phyloP scores from a whole-genome alignment of 2,113 vertebrate genomes.

The Isichthys henryi region DNA sequence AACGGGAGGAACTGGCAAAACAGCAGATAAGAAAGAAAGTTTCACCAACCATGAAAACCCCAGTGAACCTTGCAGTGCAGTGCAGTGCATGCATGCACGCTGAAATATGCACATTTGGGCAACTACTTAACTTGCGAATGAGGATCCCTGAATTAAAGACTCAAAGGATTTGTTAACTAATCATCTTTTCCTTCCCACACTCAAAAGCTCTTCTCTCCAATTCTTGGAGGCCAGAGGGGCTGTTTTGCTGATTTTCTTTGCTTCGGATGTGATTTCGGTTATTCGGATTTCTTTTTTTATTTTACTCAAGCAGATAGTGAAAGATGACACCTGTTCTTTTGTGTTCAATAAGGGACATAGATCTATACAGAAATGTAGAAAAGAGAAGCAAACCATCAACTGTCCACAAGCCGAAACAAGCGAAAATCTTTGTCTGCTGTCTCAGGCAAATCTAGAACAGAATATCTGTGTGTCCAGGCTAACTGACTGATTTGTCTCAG shows the following conservation, averaged over 20 bases:
- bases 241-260: neutral
- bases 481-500: neutral
- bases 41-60: neutral
- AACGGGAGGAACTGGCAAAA: neutral
- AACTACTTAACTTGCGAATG: neutral
- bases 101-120: neutral
- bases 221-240: neutral
- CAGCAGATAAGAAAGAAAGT: constrained; percentile 13
- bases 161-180: neutral
- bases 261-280: neutral
- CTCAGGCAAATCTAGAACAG: neutral
- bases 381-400: neutral
- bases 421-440: neutral
- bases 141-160: neutral
- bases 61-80: neutral
- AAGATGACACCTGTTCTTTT: neutral
- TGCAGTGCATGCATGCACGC: constrained; percentile 18
- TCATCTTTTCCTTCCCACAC: neutral
- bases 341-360: neutral
- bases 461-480: neutral
- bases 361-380: neutral
- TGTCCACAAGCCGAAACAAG: neutral
- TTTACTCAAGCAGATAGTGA: neutral
- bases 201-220: neutral
- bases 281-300: neutral